A percentile compares a stretch with the other conserved stretches of the same genome.
These are phyloP conservation scores for Leucophenga varia DNA, from an alignment of 1,140 invertebrate species.

Conservation along the genomic window DNA sequence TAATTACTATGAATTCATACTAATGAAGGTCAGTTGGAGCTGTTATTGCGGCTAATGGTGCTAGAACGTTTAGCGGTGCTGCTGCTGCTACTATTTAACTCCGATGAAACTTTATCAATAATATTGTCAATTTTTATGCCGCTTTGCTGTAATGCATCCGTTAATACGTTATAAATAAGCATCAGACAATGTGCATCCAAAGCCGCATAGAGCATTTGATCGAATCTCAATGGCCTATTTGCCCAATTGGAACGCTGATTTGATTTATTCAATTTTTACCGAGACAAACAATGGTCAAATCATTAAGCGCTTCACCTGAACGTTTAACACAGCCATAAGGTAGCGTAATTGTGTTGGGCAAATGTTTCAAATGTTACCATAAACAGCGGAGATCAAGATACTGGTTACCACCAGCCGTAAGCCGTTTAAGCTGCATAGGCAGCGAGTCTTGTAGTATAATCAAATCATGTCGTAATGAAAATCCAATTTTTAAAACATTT, in stretches of 20 bases:
- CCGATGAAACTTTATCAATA: no score
- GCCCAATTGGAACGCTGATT: conserved; percentile 89
- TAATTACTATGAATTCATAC: no score
- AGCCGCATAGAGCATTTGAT: conserved; percentile 78
- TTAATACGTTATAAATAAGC: conserved; percentile 67
- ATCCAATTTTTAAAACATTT: conserved; percentile 66
- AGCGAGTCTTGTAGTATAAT: conserved; percentile 44
- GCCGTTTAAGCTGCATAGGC: conserved; percentile 41
- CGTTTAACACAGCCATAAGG: conserved; percentile 34
- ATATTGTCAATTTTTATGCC: conserved; percentile 61
- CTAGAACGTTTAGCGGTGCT: no score
- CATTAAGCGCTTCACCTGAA: conserved; percentile 59
- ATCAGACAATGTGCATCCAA: conserved; percentile 77
- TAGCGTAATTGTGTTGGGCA: conserved; percentile 29
- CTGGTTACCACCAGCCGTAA: conserved; percentile 37
- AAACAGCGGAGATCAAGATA: conserved; percentile 47
- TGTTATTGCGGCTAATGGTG: no score
- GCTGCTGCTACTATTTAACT: no score
- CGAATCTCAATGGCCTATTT: conserved; percentile 69
- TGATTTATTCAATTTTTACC: conserved; percentile 72
- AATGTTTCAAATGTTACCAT: conserved; percentile 41
- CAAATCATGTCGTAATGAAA: conserved; percentile 43
- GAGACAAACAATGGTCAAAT: conserved; percentile 69
- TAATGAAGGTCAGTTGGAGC: no score
- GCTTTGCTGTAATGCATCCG: conserved; percentile 51